Evolutionary conservation across 2,888 invertebrate species (phyloP), one percentile per base, ranked within the genome.

Genomic region (Oeneis ivallda): DNA sequence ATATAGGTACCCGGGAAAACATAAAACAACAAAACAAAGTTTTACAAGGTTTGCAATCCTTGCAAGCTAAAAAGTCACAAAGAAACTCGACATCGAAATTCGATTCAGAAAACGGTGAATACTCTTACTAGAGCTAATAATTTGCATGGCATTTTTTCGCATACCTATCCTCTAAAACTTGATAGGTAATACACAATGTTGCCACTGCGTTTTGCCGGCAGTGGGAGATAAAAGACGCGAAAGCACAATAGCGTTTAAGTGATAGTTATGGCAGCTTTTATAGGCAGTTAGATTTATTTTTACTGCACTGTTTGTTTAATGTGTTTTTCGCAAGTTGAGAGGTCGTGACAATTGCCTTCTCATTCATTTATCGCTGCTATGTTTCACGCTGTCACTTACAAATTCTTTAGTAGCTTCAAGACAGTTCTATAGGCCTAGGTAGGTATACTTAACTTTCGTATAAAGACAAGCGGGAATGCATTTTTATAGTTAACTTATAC

Each of bases 271-370:
- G 89, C 89, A 87, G 79, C 86, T 89, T 92, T 92, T 92, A 92
- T 92, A 84, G 92, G 88, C 89, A 88, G 88, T 92, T 91, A 91
- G 90, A 92, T 92, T 92, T 92, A 92, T 91, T 91, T 92, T 92
- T 89, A 92, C 86, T 83, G 84, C 89, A 85, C 82, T 89, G 88
- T 92, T 92, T 91, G 92, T 92, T 92, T 89, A 90, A 88, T 88
- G 86, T 82, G 84, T 81, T 84, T 88, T 89, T 86, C 82, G 86
- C 87, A 80, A 85, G 82, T 83, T 77, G 77, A 85, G 84, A 88
- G 86, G 80, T 87, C 83, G 85, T 78, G 82, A 81, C 84, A 79
- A 84, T 78, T 83, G 84, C 81, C 79, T 78, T 82, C 80, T 80
- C 79, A 82, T 84, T 82, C 80, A 81, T 83, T 82, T 79, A 81